Evolutionary conservation across 2,113 vertebrate genomes (phyloP).

Genomic region (Odontesthes bonariensis): DNA sequence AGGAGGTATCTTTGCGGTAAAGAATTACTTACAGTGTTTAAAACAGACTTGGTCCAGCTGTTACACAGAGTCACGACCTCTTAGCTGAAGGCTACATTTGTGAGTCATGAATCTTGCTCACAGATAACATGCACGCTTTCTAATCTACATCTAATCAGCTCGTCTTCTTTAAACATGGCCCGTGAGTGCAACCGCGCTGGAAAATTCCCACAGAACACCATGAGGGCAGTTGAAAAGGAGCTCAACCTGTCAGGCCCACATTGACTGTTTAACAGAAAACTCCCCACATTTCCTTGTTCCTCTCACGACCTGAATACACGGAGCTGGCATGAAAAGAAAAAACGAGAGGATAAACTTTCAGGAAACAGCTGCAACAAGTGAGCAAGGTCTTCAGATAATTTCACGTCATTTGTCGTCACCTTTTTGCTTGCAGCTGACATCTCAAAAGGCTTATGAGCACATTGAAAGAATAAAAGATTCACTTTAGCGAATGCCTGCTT

Average conservation of each 20-base stretch:
- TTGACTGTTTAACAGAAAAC: slow-evolving; percentile 32
- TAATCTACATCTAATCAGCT: slow-evolving; percentile 69
- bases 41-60: slow-evolving; percentile 5
- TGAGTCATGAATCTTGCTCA: slow-evolving; percentile 46
- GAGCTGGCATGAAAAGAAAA: slow-evolving; percentile 12
- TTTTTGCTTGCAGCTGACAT: background rate
- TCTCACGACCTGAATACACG: slow-evolving; percentile 3
- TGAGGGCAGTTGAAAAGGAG: slow-evolving; percentile 60
- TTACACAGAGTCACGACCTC: slow-evolving; percentile 15
- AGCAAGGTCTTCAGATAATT: slow-evolving; percentile 1
- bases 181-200: slow-evolving; percentile 56
- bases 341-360: background rate
- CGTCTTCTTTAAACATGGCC: slow-evolving; percentile 62
- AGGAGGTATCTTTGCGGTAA: background rate
- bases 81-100: slow-evolving; percentile 35
- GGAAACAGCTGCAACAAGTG: slow-evolving; percentile 14
- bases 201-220: slow-evolving; percentile 61
- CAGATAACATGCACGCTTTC: slow-evolving; percentile 42
- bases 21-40: background rate
- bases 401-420: background rate
- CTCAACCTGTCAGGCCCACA: slow-evolving; percentile 47
- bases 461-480: background rate
- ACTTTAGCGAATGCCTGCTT: background rate
- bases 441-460: background rate
- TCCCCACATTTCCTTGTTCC: slow-evolving; percentile 17